Evolutionary conservation across 2,113 vertebrate species (phyloP), one percentile per base, ranked within the genome.

Genomic region (Pollimyrus isidori): DNA sequence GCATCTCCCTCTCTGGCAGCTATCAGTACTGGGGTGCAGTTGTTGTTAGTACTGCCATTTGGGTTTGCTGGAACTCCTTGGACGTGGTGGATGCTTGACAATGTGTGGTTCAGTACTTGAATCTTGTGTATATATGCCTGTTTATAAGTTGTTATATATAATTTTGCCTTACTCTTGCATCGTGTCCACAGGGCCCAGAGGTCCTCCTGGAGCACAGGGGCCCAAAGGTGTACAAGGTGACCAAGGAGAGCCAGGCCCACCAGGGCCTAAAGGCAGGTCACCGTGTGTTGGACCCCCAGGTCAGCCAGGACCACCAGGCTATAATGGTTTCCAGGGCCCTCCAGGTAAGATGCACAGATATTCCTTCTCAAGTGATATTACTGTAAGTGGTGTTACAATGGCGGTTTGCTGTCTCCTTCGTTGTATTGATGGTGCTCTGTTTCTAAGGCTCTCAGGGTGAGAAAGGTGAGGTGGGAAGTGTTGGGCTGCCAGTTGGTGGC

Each of bases 201-300:
- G 73, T 0, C 15, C 11, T 80, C 35, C 73, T 19, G 73, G 73
- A 42, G 35, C 10, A 19, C 4, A 42, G 35, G 73, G 73, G 4
- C 35, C 0, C 7, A 48, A n/a, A 73, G 87, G 87, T n/a, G 9
- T 50, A 23, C 58, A 76, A 9, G 87, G 87, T 30, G 62, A 88
- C 23, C 48, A 50, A 82, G 88, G 88, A 42, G 13, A 30, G 23
- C 45, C 10, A 49, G 87, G 98, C 73, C 0, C 45, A 0, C 92
- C 90, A 88, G 98, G 98, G 30, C 94, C 96, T 45, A 9, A 92
- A 0, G 98, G 98, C 96, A 10, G 98, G 98, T 0, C 30, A 95
- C 2, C 91, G 93, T 0, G 92, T 3, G 97, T 97, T 30, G 98
- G 98, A 39, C 95, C 97, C 93, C 97, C 96, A 0, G 98, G 98